phyloP scores from a whole-genome alignment of 2,888 invertebrate species.

The Drosophila suboccidentalis region DNA sequence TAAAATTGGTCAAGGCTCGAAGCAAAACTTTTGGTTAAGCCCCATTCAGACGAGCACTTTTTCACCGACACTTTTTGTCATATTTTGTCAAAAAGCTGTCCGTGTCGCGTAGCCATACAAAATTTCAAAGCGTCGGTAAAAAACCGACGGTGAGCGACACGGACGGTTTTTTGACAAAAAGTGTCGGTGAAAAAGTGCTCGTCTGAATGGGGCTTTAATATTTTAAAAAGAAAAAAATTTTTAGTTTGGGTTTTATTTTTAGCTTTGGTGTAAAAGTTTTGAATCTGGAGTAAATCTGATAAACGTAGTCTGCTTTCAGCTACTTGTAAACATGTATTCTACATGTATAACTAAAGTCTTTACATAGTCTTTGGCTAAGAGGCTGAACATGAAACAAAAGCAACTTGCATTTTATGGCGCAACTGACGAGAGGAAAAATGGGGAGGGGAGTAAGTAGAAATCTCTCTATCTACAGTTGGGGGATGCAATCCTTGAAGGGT shows the following conservation, averaged over 20 bases:
- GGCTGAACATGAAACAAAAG: conserved; percentile 34
- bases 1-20: too few relatives aligned
- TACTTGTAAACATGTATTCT: not conserved
- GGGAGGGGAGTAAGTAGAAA: not conserved
- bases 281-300: not conserved
- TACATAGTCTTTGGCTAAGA: conserved; percentile 26
- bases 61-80: too few relatives aligned
- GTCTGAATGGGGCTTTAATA: too few relatives aligned
- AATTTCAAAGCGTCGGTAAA: too few relatives aligned
- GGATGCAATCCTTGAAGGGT: conserved; percentile 58
- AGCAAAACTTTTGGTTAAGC: too few relatives aligned
- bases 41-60: too few relatives aligned
- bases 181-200: too few relatives aligned
- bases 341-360: conserved; percentile 2
- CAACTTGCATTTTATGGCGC: not conserved
- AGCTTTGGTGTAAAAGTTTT: not conserved
- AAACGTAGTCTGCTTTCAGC: not conserved
- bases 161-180: too few relatives aligned
- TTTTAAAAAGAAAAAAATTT: not conserved
- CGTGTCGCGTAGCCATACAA: too few relatives aligned
- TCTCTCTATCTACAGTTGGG: conserved; percentile 1
- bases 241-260: not conserved
- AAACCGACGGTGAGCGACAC: too few relatives aligned
- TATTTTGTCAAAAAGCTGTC: too few relatives aligned
- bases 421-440: conserved; percentile 32